A percentile compares a stretch with the other conserved stretches of the same genome.
These are phyloP conservation scores for Amaurobius ferox DNA, from an alignment of 2,888 invertebrate species.

Conservation along the genomic window DNA sequence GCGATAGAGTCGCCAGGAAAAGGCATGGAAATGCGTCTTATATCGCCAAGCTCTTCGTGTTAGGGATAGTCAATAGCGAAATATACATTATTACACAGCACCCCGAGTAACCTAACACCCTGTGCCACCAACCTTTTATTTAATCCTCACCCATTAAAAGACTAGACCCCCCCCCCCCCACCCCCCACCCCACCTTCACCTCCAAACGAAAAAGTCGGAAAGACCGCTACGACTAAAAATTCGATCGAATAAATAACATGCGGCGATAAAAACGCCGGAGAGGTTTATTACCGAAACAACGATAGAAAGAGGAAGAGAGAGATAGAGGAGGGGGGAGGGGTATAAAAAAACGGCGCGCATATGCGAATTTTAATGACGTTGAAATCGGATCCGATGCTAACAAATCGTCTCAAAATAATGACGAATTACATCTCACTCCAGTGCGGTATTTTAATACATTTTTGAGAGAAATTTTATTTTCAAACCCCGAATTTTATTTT, in stretches of 20 bases:
- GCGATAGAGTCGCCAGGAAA: too few relatives aligned
- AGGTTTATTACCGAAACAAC: constrained; percentile 29
- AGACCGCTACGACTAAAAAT: too few relatives aligned
- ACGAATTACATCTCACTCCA: constrained; percentile 46
- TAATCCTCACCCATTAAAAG: constrained; percentile 63
- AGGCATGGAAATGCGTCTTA: too few relatives aligned
- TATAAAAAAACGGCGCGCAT: background rate
- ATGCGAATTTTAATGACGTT: constrained; percentile 60
- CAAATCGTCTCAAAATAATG: constrained; percentile 60
- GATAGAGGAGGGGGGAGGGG: background rate
- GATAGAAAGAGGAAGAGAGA: background rate
- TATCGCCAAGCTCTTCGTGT: too few relatives aligned
- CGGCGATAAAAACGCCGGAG: constrained; percentile 5
- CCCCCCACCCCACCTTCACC: constrained; percentile 35
- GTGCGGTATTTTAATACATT: constrained; percentile 26
- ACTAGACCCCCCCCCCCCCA: background rate
- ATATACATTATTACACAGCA: constrained; percentile 54
- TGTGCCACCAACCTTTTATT: constrained; percentile 67
- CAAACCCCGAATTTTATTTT: constrained; percentile 37
- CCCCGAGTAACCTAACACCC: constrained; percentile 55
- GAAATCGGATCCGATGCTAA: constrained; percentile 53
- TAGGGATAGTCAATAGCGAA: background rate
- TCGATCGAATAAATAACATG: constrained; percentile 36
- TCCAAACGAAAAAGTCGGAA: constrained; percentile 30
- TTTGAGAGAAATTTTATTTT: constrained; percentile 22